Evolutionary conservation across 2,113 vertebrate species (phyloP), one percentile per base, ranked within the genome.

Genomic region (Ammodytes dubius): DNA sequence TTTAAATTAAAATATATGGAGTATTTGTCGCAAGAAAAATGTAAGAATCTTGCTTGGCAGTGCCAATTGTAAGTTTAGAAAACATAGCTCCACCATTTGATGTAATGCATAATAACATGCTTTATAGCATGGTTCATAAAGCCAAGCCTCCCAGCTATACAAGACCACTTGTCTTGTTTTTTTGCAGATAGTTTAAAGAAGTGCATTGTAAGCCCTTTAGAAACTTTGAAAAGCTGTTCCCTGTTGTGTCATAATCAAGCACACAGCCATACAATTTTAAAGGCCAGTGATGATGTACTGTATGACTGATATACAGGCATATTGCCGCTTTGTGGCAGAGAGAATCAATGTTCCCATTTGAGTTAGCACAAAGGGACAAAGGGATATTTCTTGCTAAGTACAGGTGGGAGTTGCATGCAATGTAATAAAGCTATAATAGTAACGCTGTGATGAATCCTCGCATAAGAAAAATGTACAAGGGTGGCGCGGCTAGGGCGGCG

Each of bases 321-420:
- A 37, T 56, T 74, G 50, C 50, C 65, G 69, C 52, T 54, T 67
- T 54, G 17, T 46, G 7, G 37, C 59, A 58, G 27, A 69, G 53
- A 19, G 37, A 81, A 90, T 86, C 75, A 82, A 81, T 63, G 35
- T 74, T 82, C 59, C 67, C n/a, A 70, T 82, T 80, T 82, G 17
- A 70, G 43, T 59, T 82, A 57, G 45, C 46, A 3, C 0, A 9
- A 27, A 67, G 10, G 74, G 63, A 74, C 53, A 76, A 74, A 82
- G 66, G 2, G 53, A 75, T 52, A 45, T 86, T 59, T 78, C 43
- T 68, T 49, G 59, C 37, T 58, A 53, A 59, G 46, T 74, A 70
- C 53, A 74, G 81, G 79, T 74, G 67, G 70, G 49, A 37, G 27
- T 49, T 47, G 37, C 15, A 67, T 74, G 83, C 17, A 2, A 49